A percentile compares a stretch with the other conserved stretches of the same genome.
phyloP scores from a whole-genome alignment of 2,113 vertebrate species.

The Passer domesticus region DNA sequence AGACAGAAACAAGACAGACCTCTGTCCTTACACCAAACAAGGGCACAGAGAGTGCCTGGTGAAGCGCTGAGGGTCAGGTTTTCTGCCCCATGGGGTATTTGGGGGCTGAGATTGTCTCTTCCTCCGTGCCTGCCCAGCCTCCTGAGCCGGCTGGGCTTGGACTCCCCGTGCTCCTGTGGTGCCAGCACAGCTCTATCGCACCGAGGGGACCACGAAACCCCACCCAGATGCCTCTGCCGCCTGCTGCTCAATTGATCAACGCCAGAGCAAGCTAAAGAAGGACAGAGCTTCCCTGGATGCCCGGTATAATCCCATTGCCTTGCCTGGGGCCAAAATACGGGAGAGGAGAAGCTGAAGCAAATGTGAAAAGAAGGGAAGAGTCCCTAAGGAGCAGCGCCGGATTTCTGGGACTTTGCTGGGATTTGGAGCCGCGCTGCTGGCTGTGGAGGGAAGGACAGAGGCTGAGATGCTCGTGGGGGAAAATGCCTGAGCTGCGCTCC shows the following conservation, averaged over 20 bases:
- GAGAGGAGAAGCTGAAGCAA: background rate
- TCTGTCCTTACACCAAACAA: background rate
- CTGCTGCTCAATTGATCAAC: background rate
- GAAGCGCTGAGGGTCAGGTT: background rate
- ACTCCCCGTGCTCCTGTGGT: fast-evolving
- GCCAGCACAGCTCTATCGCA: background rate
- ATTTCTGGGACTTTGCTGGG: background rate
- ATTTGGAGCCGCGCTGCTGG: background rate
- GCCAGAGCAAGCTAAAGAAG: background rate
- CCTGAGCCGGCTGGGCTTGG: background rate
- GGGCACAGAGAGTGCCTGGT: background rate
- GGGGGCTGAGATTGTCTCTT: background rate
- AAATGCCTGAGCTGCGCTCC: background rate
- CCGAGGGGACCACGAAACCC: background rate
- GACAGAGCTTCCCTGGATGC: background rate
- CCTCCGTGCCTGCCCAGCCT: background rate
- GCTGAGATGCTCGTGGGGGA: fast-evolving
- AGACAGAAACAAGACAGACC: background rate
- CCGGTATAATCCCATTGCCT: background rate
- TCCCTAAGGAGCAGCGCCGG: background rate
- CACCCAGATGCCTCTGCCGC: background rate
- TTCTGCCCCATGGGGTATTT: background rate
- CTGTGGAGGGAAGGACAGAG: background rate
- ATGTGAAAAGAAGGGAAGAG: background rate
- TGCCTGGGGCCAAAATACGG: background rate